Conservation (phyloP, 2,888 invertebrate species). For the Aphrophora alni region DNA sequence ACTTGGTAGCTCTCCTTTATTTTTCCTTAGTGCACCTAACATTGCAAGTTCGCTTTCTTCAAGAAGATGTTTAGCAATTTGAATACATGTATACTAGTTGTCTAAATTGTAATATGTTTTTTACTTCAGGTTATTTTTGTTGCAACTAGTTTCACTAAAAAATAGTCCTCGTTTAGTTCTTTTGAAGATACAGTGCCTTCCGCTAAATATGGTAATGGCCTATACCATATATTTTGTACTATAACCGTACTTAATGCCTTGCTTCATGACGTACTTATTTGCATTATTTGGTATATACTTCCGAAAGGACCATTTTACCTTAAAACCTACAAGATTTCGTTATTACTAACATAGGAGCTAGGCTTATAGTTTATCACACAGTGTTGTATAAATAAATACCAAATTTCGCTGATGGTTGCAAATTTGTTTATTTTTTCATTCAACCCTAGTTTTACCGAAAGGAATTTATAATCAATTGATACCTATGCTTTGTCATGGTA, state of each 20-base stretch:
- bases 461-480: background rate
- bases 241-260: constrained; percentile 25
- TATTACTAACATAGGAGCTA: background rate
- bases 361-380: background rate
- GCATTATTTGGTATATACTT: background rate
- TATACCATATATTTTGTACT: constrained; percentile 30
- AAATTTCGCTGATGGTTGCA: no score
- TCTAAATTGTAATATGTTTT: constrained; percentile 25
- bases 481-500: background rate
- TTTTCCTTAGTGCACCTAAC: background rate
- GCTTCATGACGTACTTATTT: constrained; percentile 43
- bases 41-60: constrained; percentile 7
- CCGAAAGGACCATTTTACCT: background rate
- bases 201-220: constrained; percentile 31
- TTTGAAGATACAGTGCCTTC: constrained; percentile 25
- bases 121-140: constrained; percentile 10
- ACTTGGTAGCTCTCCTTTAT: constrained; percentile 15
- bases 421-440: background rate
- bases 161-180: constrained; percentile 19
- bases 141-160: constrained; percentile 27
- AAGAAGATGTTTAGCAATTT: constrained; percentile 16
- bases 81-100: constrained; percentile 27
- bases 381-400: background rate
- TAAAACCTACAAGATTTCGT: background rate
- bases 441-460: background rate